These are phyloP conservation scores for Astreopora myriophthalma DNA, from an alignment of 64 coral and sea anemone species.

Conservation along the genomic window DNA sequence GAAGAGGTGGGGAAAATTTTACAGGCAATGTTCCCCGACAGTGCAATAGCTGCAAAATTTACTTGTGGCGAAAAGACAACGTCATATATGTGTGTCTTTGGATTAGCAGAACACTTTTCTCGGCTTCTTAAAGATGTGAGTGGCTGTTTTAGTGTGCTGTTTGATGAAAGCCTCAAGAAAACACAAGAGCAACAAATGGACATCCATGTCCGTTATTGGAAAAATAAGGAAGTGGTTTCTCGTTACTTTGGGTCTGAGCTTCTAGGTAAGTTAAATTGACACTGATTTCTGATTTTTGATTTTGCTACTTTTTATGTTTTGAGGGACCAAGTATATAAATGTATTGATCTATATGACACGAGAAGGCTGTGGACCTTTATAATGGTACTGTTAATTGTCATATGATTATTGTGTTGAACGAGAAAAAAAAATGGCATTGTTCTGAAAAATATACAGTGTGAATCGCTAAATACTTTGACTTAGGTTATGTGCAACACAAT, in stretches of 20 bases:
- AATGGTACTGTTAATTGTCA: background rate
- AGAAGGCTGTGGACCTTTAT: background rate
- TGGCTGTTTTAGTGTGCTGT: no score
- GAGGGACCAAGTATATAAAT: background rate
- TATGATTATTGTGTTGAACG: background rate
- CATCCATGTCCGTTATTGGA: background rate
- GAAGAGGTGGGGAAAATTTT: conserved; percentile 6
- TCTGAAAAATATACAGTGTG: background rate
- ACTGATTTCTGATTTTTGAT: background rate
- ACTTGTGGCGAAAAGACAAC: background rate
- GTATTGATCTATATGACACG: background rate
- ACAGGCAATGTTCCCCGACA: background rate
- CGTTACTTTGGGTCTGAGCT: background rate
- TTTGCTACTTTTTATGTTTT: background rate
- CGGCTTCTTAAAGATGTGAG: background rate
- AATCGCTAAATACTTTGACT: background rate
- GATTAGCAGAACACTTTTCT: conserved; percentile 8
- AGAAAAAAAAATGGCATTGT: background rate
- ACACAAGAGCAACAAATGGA: conserved; percentile 53
- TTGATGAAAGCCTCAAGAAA: background rate
- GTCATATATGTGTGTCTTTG: background rate
- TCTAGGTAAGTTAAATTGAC: background rate
- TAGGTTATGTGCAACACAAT: background rate
- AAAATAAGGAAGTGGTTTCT: background rate
- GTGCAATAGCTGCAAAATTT: background rate